These are phyloP conservation scores for Rhopilema esculentum DNA, from an alignment of 30 jellyfish, hydroid and myxozoan species.

Conservation along the genomic window DNA sequence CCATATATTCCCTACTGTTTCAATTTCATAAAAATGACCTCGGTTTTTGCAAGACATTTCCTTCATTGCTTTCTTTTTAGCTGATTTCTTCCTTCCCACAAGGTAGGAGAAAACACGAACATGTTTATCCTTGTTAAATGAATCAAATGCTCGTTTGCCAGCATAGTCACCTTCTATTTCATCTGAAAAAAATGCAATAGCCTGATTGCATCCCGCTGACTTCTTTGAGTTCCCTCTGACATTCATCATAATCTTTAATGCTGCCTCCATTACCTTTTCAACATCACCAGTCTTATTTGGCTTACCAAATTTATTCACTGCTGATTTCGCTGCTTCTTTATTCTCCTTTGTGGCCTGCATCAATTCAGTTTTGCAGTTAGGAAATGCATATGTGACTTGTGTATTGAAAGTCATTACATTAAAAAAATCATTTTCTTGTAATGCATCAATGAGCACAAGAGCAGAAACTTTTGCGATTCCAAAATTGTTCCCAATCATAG, in stretches of 20 bases:
- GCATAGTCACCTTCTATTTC: conserved; percentile 73
- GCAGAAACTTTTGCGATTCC: conserved; percentile 93
- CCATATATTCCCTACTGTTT: conserved; percentile 85
- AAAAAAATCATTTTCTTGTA: conserved; percentile 91
- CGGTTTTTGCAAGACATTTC: conserved; percentile 91
- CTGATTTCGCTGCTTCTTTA: conserved; percentile 67
- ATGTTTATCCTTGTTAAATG: conserved; percentile 40
- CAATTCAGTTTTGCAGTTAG: conserved; percentile 41
- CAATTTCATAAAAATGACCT: conserved; percentile 76
- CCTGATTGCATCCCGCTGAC: conserved; percentile 81
- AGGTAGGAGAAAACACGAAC: conserved; percentile 90
- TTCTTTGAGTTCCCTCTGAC: conserved; percentile 52
- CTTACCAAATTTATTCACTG: conserved; percentile 35
- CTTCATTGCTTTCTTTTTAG: conserved; percentile 78
- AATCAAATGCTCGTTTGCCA: conserved; percentile 49
- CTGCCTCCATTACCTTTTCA: conserved; percentile 58
- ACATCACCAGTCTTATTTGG: conserved; percentile 74
- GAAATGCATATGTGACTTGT: conserved; percentile 29
- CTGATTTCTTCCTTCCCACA: conserved; percentile 87
- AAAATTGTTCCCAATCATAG: conserved; percentile 94
- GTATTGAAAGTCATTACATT: conserved; percentile 63
- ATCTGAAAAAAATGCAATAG: conserved; percentile 70
- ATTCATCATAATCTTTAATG: conserved; percentile 52
- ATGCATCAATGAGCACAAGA: conserved; percentile 79
- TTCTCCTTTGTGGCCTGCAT: conserved; percentile 91